Evolutionary conservation across 37 sponge, comb jelly and placozoan genomes (phyloP).

Genomic region (Chondrosia reniformis): DNA sequence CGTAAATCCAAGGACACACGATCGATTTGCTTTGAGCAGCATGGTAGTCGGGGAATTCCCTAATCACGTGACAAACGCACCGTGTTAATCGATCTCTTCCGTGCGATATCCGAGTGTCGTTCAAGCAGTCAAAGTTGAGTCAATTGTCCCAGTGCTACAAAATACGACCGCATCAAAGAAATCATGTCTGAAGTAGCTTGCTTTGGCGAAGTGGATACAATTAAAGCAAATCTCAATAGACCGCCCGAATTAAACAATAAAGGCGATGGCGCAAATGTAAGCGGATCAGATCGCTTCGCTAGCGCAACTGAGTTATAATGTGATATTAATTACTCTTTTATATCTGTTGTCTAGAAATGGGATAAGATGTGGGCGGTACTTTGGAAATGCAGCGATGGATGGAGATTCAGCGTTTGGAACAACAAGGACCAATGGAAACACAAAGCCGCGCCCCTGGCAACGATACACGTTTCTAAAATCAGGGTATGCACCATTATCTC

Average conservation of each 20-base stretch:
- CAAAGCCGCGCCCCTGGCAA: neutral
- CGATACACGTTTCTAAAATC: neutral
- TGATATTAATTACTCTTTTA: no score
- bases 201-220: neutral
- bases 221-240: neutral
- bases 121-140: no score
- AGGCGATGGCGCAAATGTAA: neutral
- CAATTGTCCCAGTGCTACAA: no score
- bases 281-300: neutral
- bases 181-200: neutral
- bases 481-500: neutral
- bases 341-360: neutral
- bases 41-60: no score
- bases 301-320: no score
- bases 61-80: no score
- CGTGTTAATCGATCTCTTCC: no score
- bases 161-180: no score
- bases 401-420: neutral
- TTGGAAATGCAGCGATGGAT: neutral
- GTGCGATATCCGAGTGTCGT: no score
- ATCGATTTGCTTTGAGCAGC: no score
- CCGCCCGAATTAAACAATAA: neutral
- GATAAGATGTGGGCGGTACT: constrained; percentile 19
- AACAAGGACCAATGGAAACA: constrained; percentile 7
- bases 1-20: no score